These are phyloP conservation scores for Dryococelus australis DNA, from an alignment of 2,888 invertebrate genomes.

Conservation along the genomic window DNA sequence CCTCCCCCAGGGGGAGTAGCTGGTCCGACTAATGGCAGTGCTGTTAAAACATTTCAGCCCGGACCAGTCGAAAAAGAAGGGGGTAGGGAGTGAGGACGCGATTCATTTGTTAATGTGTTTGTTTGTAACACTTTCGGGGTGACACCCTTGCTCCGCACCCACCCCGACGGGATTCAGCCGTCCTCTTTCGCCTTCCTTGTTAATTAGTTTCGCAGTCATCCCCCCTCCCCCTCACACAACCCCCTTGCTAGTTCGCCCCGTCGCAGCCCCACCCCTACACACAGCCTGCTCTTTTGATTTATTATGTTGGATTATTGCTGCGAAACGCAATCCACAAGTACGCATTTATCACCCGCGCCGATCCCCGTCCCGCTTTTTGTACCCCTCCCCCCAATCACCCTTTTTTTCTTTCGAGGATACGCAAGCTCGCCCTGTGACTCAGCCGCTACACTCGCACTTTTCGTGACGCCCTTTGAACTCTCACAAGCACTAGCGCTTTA, in stretches of 20 bases:
- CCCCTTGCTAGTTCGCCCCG: not conserved
- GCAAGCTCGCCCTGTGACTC: not conserved
- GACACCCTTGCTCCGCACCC: not conserved
- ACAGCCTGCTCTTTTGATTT: not conserved
- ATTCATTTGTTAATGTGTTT: constrained; percentile 12
- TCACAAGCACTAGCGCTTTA: not conserved
- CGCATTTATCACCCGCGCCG: constrained; percentile 16
- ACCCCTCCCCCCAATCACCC: too few relatives aligned
- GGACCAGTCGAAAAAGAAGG: not conserved
- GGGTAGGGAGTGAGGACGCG: not conserved
- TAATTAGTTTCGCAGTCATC: not conserved
- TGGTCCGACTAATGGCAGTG: not conserved
- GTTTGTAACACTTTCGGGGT: constrained; percentile 1
- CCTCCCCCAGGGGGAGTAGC: not conserved
- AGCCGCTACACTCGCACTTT: not conserved
- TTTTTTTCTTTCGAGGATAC: not conserved
- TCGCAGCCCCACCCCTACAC: not conserved
- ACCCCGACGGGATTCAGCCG: not conserved
- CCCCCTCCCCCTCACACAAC: not conserved
- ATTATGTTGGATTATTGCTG: constrained; percentile 2
- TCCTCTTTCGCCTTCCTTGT: not conserved
- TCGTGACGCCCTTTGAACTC: not conserved
- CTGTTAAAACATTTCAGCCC: not conserved
- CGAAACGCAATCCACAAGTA: constrained; percentile 16
- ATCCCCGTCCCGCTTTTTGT: not conserved